phyloP scores from a whole-genome alignment of 2,888 invertebrate species.

The Trachelus iudaicus region DNA sequence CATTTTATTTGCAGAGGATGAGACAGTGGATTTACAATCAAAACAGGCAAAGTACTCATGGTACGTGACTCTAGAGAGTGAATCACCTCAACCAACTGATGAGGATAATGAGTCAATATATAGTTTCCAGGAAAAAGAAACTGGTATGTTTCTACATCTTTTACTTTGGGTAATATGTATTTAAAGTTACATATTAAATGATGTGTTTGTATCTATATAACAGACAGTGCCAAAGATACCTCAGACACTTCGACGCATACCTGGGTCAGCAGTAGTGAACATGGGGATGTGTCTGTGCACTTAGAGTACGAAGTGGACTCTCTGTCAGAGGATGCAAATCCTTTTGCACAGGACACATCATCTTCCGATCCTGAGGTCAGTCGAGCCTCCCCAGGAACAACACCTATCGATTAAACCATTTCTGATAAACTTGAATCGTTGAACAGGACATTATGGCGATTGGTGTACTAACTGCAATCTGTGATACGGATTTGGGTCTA shows the following conservation, averaged over 20 bases:
- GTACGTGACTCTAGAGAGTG: conserved; percentile 63
- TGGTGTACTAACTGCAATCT: conserved; percentile 41
- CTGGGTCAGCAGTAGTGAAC: conserved; percentile 35
- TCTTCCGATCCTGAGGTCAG: conserved; percentile 52
- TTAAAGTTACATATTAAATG: not conserved
- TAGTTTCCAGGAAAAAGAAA: conserved; percentile 75
- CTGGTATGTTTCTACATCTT: conserved; percentile 67
- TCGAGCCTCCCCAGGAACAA: not conserved
- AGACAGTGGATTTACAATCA: conserved; percentile 25
- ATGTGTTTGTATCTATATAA: conserved; percentile 10
- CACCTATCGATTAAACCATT: not conserved
- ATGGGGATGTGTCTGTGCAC: conserved; percentile 30
- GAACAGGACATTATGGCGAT: conserved; percentile 19
- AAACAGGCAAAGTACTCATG: conserved; percentile 45
- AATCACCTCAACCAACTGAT: conserved; percentile 61
- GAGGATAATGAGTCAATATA: conserved; percentile 71
- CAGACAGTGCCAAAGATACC: conserved; percentile 51
- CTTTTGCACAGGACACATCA: conserved; percentile 30
- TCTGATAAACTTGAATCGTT: not conserved
- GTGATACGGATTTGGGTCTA: conserved; percentile 43
- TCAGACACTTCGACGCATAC: conserved; percentile 49
- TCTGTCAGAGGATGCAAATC: conserved; percentile 43
- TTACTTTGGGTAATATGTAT: not conserved
- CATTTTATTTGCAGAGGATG: conserved; percentile 38
- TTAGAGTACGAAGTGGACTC: conserved; percentile 53